Evolutionary conservation across 2,797 vertebrate species (phyloP).

Genomic region (Mareca strepera): DNA sequence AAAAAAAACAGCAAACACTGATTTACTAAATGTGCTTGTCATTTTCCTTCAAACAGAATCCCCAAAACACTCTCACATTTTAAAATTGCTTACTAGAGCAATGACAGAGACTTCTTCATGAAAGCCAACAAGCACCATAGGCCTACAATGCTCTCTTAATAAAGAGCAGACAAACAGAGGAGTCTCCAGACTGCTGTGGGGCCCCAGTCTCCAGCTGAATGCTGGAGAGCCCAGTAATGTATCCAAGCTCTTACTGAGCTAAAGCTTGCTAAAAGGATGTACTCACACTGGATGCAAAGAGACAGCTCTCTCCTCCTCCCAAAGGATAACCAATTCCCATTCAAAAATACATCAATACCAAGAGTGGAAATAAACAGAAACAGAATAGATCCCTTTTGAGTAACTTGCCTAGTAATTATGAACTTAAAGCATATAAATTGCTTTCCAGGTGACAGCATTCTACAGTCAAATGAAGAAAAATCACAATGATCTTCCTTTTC

Average conservation of each 20-base stretch:
- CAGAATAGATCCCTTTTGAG: neutral
- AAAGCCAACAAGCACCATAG: neutral
- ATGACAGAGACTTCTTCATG: neutral
- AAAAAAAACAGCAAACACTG: neutral
- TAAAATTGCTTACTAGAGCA: neutral
- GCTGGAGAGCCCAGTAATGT: neutral
- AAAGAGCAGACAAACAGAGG: neutral
- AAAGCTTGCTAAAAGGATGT: neutral
- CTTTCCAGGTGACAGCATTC: neutral
- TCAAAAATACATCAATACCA: neutral
- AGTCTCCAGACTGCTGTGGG: neutral
- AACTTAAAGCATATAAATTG: neutral
- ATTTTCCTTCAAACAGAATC: neutral
- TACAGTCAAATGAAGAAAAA: neutral
- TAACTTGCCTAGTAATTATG: neutral
- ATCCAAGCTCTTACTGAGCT: accelerated
- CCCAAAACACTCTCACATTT: neutral
- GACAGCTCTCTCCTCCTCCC: neutral
- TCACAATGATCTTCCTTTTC: neutral
- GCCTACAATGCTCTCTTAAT: neutral
- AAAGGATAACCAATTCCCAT: neutral
- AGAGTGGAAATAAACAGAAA: neutral
- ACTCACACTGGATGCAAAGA: neutral
- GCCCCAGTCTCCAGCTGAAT: neutral
- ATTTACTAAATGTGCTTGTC: neutral